A percentile compares a stretch with the other conserved stretches of the same genome.
phyloP scores from a whole-genome alignment of 2,113 vertebrate species.

The Galeopterus variegatus region DNA sequence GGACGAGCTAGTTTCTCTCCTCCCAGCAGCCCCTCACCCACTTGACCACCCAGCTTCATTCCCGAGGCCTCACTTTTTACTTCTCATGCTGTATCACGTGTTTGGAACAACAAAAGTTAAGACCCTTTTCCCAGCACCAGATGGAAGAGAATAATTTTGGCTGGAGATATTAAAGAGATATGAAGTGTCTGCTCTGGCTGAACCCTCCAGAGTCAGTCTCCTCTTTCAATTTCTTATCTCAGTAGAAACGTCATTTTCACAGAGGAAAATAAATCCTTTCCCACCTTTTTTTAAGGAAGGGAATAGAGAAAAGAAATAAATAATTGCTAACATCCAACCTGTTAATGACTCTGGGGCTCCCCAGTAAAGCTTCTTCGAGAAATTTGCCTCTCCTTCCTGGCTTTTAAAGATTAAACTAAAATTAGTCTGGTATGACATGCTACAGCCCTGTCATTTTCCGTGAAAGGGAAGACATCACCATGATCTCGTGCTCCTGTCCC shows the following conservation, averaged over 20 bases:
- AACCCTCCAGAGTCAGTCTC: background rate
- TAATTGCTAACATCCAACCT: background rate
- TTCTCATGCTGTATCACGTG: background rate
- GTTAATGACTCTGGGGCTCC: background rate
- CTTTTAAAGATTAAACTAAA: constrained; percentile 49
- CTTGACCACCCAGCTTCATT: background rate
- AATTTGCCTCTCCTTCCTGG: constrained; percentile 9
- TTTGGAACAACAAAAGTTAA: background rate
- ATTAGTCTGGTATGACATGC: background rate
- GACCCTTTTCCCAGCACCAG: background rate
- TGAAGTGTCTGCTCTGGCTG: background rate
- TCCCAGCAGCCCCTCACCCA: background rate
- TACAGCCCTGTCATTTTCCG: background rate
- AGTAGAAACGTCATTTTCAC: background rate
- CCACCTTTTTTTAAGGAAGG: background rate
- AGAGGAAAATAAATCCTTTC: background rate
- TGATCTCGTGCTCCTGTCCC: background rate
- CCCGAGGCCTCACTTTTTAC: background rate
- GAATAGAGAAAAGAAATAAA: background rate
- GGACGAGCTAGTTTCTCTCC: background rate
- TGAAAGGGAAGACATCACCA: background rate
- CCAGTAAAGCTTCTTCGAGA: background rate
- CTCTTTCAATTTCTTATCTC: background rate
- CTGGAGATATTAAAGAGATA: background rate
- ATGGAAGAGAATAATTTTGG: background rate